These are phyloP conservation scores for Hylaea fasciaria DNA, from an alignment of 2,888 invertebrate genomes.

Conservation along the genomic window DNA sequence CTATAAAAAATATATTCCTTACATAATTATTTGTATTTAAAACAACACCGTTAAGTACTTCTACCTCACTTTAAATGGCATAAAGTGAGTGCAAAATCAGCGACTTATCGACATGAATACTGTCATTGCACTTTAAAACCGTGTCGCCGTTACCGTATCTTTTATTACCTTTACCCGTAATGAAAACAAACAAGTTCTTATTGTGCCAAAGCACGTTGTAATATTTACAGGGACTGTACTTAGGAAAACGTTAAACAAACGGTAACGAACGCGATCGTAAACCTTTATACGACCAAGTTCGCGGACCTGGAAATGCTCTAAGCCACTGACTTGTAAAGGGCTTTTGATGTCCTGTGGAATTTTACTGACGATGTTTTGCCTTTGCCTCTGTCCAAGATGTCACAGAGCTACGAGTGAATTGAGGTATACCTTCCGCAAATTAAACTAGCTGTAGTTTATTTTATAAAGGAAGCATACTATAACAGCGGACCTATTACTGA, in stretches of 20 bases:
- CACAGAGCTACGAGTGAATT: not conserved
- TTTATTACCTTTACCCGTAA: not conserved
- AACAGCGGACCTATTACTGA: not conserved
- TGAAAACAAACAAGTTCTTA: not conserved
- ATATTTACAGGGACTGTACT: slow-evolving; percentile 8
- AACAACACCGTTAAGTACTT: slow-evolving; percentile 9
- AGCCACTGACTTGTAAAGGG: slow-evolving; percentile 33
- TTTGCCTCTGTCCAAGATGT: slow-evolving; percentile 1
- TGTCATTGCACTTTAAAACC: not conserved
- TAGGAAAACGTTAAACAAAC: slow-evolving; percentile 39
- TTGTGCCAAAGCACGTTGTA: slow-evolving; percentile 2
- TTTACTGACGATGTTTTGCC: slow-evolving; percentile 10
- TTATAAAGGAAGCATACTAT: not conserved
- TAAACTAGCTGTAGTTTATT: not conserved
- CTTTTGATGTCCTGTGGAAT: slow-evolving; percentile 16
- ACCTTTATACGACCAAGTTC: slow-evolving; percentile 39
- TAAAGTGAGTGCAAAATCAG: slow-evolving; percentile 7
- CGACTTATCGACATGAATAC: not conserved
- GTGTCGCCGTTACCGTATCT: slow-evolving; percentile 8
- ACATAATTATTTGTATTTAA: not conserved
- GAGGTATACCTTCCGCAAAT: not conserved
- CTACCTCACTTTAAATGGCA: slow-evolving; percentile 2
- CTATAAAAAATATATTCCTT: not conserved
- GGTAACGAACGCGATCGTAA: slow-evolving; percentile 40
- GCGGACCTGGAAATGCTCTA: slow-evolving; percentile 36